Evolutionary conservation across 2,113 vertebrate species (phyloP).

Genomic region (Pampusana beccarii): DNA sequence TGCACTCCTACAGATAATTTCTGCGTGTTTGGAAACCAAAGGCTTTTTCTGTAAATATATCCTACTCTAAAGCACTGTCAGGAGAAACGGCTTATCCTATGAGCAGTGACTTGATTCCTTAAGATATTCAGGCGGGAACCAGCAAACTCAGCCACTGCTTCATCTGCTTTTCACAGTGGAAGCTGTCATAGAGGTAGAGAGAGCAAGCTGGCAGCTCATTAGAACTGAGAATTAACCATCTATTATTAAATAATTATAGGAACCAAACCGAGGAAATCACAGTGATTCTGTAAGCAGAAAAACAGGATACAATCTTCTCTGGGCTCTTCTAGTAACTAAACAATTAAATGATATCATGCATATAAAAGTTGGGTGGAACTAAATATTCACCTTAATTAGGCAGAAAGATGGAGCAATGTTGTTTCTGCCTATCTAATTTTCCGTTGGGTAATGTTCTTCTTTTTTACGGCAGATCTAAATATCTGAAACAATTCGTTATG

Average conservation of each 20-base stretch:
- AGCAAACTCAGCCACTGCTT: background rate
- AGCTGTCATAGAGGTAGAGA: background rate
- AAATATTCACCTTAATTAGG: constrained; percentile 33
- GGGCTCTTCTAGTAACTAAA: background rate
- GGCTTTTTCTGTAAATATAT: background rate
- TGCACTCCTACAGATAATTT: background rate
- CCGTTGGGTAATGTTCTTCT: background rate
- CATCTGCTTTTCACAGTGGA: background rate
- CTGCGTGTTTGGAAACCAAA: background rate
- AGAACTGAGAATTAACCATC: background rate
- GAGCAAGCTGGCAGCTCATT: fast-evolving
- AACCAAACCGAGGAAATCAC: background rate
- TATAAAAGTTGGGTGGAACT: background rate
- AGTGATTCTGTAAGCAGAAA: background rate
- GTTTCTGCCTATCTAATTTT: constrained; percentile 22
- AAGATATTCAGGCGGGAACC: background rate
- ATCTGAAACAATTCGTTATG: constrained; percentile 21
- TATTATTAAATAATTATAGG: constrained; percentile 3
- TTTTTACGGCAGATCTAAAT: constrained; percentile 22
- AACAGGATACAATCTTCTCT: background rate
- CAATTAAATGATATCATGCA: background rate
- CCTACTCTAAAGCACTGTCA: background rate
- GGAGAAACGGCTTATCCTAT: background rate
- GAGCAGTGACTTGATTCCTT: background rate
- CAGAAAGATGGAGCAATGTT: constrained; percentile 25